phyloP scores from a whole-genome alignment of 1,140 invertebrate species.

The Plectus sambesii region DNA sequence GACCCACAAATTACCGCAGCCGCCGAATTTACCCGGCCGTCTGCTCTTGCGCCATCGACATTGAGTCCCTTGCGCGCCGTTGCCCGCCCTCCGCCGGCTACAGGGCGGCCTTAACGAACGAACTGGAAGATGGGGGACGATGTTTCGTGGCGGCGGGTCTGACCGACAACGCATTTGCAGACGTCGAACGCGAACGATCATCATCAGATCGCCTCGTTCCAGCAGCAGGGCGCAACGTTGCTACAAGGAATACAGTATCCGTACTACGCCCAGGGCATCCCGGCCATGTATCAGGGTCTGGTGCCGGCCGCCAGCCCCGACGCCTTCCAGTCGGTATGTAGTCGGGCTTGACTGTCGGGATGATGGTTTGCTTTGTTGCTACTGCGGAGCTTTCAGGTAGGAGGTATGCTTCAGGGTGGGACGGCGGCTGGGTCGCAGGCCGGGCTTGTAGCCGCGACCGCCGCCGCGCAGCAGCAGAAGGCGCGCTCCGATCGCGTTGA shows the following conservation, averaged over 20 bases:
- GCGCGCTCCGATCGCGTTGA: not conserved
- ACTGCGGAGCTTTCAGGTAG: constrained; percentile 1
- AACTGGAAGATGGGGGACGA: not conserved
- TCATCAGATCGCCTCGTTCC: constrained; percentile 24
- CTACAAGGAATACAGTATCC: constrained; percentile 28
- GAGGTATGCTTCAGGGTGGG: constrained; percentile 6
- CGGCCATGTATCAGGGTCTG: constrained; percentile 24
- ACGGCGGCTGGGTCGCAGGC: constrained; percentile 13
- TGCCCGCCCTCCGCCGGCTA: not conserved
- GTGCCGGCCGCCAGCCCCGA: constrained; percentile 20
- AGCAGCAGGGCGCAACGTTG: constrained; percentile 22
- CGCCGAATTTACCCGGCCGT: no score
- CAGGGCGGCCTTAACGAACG: constrained; percentile 1
- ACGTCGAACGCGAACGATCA: constrained; percentile 22
- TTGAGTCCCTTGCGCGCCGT: not conserved
- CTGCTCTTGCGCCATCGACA: not conserved
- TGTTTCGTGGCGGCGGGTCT: not conserved
- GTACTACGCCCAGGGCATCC: constrained; percentile 27
- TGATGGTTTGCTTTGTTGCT: constrained; percentile 4
- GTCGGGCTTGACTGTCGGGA: constrained; percentile 10
- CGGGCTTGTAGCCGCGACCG: constrained; percentile 6
- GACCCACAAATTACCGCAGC: no score
- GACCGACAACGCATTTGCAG: not conserved
- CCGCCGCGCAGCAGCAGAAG: not conserved
- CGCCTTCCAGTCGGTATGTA: constrained; percentile 32